Conservation (phyloP, 2,888 invertebrate species). For the Sesia apiformis region DNA sequence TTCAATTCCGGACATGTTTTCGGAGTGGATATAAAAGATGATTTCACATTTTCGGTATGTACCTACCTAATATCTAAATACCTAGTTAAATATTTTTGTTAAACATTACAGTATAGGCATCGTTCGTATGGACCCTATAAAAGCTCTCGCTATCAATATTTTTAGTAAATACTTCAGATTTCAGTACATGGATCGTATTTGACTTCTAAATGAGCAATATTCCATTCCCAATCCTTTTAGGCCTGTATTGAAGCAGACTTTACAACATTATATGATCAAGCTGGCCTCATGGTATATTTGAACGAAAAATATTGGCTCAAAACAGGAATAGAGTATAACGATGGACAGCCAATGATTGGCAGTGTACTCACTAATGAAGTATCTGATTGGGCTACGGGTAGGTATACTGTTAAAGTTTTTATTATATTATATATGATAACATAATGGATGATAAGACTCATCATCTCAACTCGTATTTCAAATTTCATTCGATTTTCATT, state of each 20-base stretch:
- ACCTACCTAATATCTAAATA: background rate
- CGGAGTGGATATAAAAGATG: slow-evolving; percentile 33
- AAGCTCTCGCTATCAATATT: too few species aligned
- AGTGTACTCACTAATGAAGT: slow-evolving; percentile 45
- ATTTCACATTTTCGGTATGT: slow-evolving; percentile 45
- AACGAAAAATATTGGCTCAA: slow-evolving; percentile 58
- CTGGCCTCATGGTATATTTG: slow-evolving; percentile 53
- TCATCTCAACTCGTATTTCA: too few species aligned
- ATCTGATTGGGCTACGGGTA: slow-evolving; percentile 61
- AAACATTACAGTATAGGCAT: too few species aligned
- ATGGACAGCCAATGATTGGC: slow-evolving; percentile 51
- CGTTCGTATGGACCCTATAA: too few species aligned
- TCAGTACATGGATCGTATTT: too few species aligned
- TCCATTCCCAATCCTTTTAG: slow-evolving; percentile 16
- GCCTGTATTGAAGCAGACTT: slow-evolving; percentile 48
- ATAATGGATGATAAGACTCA: too few species aligned
- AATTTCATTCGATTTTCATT: too few species aligned
- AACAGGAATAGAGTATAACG: slow-evolving; percentile 54
- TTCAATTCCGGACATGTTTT: slow-evolving; percentile 44
- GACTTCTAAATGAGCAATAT: too few species aligned
- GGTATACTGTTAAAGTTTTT: background rate
- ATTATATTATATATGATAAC: too few species aligned
- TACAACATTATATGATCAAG: slow-evolving; percentile 49
- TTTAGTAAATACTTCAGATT: too few species aligned
- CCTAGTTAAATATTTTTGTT: too few species aligned